Percentiles rank a stretch among this genome's conserved stretches.
Conservation (phyloP, 2,797 vertebrate species). For the Gallinago nigripennis region DNA sequence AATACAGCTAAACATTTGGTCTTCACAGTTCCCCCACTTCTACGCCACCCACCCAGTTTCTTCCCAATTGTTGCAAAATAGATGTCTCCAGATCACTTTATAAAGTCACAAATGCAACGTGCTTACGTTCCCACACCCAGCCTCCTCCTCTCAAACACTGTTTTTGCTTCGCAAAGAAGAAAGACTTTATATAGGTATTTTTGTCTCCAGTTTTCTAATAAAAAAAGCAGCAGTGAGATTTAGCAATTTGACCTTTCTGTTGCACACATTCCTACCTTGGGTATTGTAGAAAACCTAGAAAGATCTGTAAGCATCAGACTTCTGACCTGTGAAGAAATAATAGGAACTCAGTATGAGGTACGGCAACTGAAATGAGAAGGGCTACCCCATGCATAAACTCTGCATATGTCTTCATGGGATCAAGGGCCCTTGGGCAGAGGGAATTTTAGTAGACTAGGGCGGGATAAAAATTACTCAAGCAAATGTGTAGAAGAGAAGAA, state of each 20-base stretch:
- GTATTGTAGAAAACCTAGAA: background rate
- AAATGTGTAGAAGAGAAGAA: background rate
- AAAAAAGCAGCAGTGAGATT: background rate
- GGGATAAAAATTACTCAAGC: background rate
- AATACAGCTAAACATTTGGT: conserved; percentile 67
- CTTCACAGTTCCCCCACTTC: conserved; percentile 50
- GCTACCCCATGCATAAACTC: background rate
- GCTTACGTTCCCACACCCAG: background rate
- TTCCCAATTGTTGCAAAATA: conserved; percentile 58
- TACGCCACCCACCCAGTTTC: conserved; percentile 53
- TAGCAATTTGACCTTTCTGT: background rate
- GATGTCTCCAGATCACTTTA: conserved; percentile 12
- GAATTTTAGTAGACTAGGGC: background rate
- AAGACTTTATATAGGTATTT: background rate
- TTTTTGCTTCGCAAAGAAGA: background rate
- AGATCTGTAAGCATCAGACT: background rate
- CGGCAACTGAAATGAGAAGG: background rate
- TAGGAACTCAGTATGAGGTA: background rate
- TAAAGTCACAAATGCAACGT: background rate
- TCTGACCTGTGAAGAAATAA: background rate
- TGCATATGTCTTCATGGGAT: background rate
- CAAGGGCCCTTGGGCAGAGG: background rate
- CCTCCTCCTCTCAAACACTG: background rate
- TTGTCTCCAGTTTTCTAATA: background rate
- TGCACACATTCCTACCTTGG: background rate